These are phyloP conservation scores for Plagiodera versicolora DNA, from an alignment of 2,888 invertebrate species.

Conservation along the genomic window DNA sequence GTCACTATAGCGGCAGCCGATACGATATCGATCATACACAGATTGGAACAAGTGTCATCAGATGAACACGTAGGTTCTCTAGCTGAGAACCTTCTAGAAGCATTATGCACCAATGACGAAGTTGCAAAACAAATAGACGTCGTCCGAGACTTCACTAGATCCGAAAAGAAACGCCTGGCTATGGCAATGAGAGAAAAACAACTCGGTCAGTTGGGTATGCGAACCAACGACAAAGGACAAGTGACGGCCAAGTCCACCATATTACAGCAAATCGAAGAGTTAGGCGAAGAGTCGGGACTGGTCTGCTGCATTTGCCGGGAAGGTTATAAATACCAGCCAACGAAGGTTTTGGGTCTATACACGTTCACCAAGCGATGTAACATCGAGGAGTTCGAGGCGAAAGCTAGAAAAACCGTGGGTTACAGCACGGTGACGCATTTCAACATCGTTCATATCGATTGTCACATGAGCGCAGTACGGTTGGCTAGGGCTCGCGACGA, in stretches of 20 bases:
- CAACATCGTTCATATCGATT: constrained; percentile 97
- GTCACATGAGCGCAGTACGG: constrained; percentile 95
- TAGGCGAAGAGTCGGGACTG: constrained; percentile 93
- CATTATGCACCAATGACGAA: constrained; percentile 74
- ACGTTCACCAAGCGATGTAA: constrained; percentile 95
- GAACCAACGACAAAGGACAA: constrained; percentile 90
- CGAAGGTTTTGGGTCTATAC: constrained; percentile 93
- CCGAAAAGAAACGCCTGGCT: constrained; percentile 95
- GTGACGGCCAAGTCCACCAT: constrained; percentile 87
- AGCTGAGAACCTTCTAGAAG: constrained; percentile 93
- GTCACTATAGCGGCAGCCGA: constrained; percentile 85
- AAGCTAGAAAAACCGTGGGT: constrained; percentile 67
- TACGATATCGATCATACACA: constrained; percentile 92
- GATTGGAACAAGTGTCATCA: constrained; percentile 95
- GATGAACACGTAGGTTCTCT: constrained; percentile 96
- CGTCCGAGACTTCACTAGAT: constrained; percentile 89
- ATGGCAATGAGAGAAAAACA: constrained; percentile 98
- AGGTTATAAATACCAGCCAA: constrained; percentile 94
- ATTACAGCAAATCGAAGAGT: constrained; percentile 90
- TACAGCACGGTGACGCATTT: constrained; percentile 97
- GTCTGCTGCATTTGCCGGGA: constrained; percentile 98
- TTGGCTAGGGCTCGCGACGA: constrained; percentile 73
- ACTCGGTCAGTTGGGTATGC: constrained; percentile 90
- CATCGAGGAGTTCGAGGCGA: constrained; percentile 90
- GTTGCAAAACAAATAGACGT: constrained; percentile 88